Conservation (phyloP, 2,797 vertebrate genomes). For the Aulostomus chinensis region DNA sequence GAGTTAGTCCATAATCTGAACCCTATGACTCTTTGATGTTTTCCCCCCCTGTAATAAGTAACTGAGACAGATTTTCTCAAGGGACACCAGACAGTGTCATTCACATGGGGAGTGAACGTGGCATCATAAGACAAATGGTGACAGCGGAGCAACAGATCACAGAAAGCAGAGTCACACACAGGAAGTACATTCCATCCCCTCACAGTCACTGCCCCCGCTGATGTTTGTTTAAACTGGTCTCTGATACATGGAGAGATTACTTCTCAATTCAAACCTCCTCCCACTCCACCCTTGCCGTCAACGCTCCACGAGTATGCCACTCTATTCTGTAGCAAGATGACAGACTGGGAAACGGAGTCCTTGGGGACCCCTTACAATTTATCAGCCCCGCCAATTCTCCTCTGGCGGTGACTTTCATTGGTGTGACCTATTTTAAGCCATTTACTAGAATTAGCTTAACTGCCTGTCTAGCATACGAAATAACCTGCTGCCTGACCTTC, state of each 20-base stretch:
- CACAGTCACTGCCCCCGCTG: slow-evolving; percentile 82
- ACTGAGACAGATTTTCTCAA: slow-evolving; percentile 22
- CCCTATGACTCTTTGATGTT: slow-evolving; percentile 41
- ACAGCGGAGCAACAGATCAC: slow-evolving; percentile 70
- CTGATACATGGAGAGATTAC: slow-evolving; percentile 83
- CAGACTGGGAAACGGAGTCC: slow-evolving; percentile 50
- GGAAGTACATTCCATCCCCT: slow-evolving; percentile 89
- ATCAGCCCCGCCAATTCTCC: slow-evolving; percentile 35
- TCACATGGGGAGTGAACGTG: slow-evolving; percentile 53
- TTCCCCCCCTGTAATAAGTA: slow-evolving; percentile 47
- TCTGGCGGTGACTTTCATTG: slow-evolving; percentile 28
- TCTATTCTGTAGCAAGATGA: slow-evolving; percentile 45
- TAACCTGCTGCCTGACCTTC: too few species aligned
- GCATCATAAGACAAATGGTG: slow-evolving; percentile 70
- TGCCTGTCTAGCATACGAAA: too few species aligned
- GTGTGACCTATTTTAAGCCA: slow-evolving; percentile 31
- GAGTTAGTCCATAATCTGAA: slow-evolving; percentile 15
- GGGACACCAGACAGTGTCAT: slow-evolving; percentile 34
- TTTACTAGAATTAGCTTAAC: too few species aligned
- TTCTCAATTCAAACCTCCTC: slow-evolving; percentile 66
- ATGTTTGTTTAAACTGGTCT: slow-evolving; percentile 84
- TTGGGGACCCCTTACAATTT: slow-evolving; percentile 45
- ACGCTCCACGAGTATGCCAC: slow-evolving; percentile 34
- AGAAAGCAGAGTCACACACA: slow-evolving; percentile 77
- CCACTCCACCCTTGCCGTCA: slow-evolving; percentile 57